phyloP scores from a whole-genome alignment of 2,797 vertebrate genomes.

The Pangasius krempfi region DNA sequence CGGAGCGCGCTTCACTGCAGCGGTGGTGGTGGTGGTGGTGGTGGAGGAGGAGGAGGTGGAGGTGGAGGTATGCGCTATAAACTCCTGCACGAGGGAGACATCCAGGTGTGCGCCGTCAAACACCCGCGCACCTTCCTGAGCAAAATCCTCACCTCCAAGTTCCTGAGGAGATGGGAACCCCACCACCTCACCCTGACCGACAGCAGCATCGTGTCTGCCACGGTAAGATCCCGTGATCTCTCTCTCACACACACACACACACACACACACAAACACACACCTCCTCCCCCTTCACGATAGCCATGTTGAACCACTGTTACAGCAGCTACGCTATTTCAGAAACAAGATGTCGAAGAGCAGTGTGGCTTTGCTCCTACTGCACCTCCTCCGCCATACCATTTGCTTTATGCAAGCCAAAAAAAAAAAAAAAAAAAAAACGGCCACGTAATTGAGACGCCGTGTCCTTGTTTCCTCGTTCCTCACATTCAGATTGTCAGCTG shows the following conservation, averaged over 20 bases:
- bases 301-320: slow-evolving; percentile 32
- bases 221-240: slow-evolving; percentile 77
- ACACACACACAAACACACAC: neutral
- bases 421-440: too few species aligned
- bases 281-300: neutral
- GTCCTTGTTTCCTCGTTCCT: neutral
- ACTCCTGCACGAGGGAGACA: slow-evolving; percentile 97
- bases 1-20: slow-evolving; percentile 85
- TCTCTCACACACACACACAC: neutral
- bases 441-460: neutral
- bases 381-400: neutral
- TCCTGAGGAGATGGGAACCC: slow-evolving; percentile 94
- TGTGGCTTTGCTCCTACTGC: neutral
- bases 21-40: slow-evolving; percentile 75
- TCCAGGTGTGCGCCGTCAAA: slow-evolving; percentile 96
- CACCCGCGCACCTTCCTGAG: slow-evolving; percentile 98
- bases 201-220: slow-evolving; percentile 91
- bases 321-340: slow-evolving; percentile 22
- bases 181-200: slow-evolving; percentile 95
- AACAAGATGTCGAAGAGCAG: slow-evolving; percentile 22
- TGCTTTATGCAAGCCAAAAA: neutral
- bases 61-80: slow-evolving; percentile 90
- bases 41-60: slow-evolving; percentile 67
- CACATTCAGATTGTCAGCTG: neutral
- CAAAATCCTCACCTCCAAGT: slow-evolving; percentile 98